A percentile compares a stretch with the other conserved stretches of the same genome.
Evolutionary conservation across 2,888 invertebrate genomes (phyloP).

Genomic region (Aquatica leii): DNA sequence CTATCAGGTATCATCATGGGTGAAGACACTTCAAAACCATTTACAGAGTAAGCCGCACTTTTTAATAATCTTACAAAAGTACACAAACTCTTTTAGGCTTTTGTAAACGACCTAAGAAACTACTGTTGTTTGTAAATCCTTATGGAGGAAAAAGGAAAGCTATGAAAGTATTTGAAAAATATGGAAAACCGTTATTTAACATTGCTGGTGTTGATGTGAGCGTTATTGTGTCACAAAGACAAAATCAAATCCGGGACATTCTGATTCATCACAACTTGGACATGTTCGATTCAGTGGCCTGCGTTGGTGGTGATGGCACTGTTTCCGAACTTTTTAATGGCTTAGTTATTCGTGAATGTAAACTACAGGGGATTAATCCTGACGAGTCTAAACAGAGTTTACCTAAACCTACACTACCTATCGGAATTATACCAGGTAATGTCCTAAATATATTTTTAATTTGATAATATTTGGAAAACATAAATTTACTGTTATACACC

Average conservation of each 20-base stretch:
- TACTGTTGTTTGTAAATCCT: constrained; percentile 85
- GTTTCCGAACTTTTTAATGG: constrained; percentile 84
- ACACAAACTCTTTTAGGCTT: constrained; percentile 58
- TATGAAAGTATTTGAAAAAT: constrained; percentile 75
- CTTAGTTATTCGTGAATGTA: constrained; percentile 67
- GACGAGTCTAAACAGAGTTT: constrained; percentile 63
- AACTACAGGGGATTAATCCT: constrained; percentile 64
- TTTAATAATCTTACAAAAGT: too few relatives aligned
- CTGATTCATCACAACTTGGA: constrained; percentile 67
- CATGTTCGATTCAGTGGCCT: constrained; percentile 73
- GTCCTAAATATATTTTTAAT: too few relatives aligned
- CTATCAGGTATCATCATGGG: constrained; percentile 70
- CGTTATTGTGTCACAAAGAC: constrained; percentile 74
- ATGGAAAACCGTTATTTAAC: constrained; percentile 72
- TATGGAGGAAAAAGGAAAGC: constrained; percentile 82
- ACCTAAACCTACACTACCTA: constrained; percentile 63
- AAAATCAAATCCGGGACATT: constrained; percentile 79
- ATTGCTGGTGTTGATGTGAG: constrained; percentile 73
- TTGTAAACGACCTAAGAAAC: constrained; percentile 70
- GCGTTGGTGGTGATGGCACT: constrained; percentile 89
- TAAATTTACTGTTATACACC: too few relatives aligned
- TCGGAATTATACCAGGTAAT: constrained; percentile 68
- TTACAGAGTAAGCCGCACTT: constrained; percentile 59
- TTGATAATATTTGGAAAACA: too few relatives aligned
- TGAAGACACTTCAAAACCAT: constrained; percentile 66